phyloP scores from a whole-genome alignment of 2,113 vertebrate species.

The Mustelus asterias region DNA sequence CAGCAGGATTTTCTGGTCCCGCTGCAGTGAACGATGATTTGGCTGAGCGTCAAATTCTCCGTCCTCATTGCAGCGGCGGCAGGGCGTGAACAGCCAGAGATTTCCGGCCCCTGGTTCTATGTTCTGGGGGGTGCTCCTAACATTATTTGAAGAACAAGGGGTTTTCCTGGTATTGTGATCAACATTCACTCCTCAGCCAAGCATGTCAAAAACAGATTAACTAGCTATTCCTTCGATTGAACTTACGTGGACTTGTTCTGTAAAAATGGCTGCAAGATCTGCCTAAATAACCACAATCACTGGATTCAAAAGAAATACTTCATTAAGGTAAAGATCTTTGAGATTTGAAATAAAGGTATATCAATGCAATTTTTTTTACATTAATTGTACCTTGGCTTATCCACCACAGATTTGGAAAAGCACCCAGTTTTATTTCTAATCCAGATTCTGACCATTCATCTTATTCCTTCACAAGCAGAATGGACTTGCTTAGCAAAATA shows the following conservation, averaged over 20 bases:
- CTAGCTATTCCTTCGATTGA: not conserved
- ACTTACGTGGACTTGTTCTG: not conserved
- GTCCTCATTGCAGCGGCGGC: no score
- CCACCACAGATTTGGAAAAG: not conserved
- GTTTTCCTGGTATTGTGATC: not conserved
- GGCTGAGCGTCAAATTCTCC: no score
- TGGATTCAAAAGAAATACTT: not conserved
- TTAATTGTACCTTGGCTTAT: not conserved
- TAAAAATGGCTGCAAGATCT: not conserved
- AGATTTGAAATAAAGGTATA: not conserved
- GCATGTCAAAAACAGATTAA: not conserved
- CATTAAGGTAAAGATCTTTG: not conserved
- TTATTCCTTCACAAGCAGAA: not conserved
- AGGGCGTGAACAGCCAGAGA: no score
- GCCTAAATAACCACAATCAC: not conserved
- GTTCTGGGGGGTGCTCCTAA: not conserved
- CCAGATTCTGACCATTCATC: not conserved
- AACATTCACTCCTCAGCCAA: not conserved
- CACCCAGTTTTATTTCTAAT: no score
- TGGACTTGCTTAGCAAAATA: not conserved
- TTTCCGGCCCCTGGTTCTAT: not conserved
- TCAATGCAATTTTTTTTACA: not conserved
- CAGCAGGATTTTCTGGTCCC: no score
- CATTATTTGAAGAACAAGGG: not conserved
- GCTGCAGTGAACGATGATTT: no score